Percentiles rank a stretch among this genome's conserved stretches.
Evolutionary conservation across 2,113 vertebrate genomes (phyloP).

Genomic region (Tachysurus vachellii): DNA sequence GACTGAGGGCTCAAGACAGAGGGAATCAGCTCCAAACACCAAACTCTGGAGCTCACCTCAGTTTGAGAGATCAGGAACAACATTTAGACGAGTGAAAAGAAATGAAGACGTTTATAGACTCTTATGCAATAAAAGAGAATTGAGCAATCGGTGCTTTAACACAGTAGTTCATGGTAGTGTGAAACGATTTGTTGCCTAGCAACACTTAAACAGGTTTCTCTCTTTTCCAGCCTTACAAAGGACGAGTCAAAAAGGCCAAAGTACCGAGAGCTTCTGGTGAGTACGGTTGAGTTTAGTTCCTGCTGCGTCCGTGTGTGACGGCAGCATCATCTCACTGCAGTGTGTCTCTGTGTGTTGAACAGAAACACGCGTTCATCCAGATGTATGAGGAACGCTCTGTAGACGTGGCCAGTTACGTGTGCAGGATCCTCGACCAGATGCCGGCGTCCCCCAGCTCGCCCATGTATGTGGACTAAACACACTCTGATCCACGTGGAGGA

Average conservation of each 20-base stretch:
- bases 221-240: constrained; percentile 92
- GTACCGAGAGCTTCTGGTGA: constrained; percentile 99
- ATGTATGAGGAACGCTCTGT: constrained; percentile 97
- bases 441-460: constrained; percentile 94
- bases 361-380: constrained; percentile 98
- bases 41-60: background rate
- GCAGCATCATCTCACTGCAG: background rate
- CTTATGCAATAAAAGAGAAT: too few species aligned
- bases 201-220: background rate
- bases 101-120: too few species aligned
- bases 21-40: background rate
- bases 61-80: background rate
- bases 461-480: constrained; percentile 91
- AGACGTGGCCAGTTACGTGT: constrained; percentile 92
- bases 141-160: too few species aligned
- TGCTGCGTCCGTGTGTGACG: background rate
- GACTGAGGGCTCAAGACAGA: background rate
- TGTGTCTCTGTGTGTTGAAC: constrained; percentile 42
- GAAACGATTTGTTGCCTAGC: background rate
- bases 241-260: constrained; percentile 99
- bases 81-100: too few species aligned
- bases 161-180: background rate
- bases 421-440: constrained; percentile 97
- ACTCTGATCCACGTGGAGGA: background rate
- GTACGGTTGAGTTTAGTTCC: constrained; percentile 51